Evolutionary conservation across 2,888 invertebrate species (phyloP), one percentile per base, ranked within the genome.

Genomic region (Pelosia muscerda): DNA sequence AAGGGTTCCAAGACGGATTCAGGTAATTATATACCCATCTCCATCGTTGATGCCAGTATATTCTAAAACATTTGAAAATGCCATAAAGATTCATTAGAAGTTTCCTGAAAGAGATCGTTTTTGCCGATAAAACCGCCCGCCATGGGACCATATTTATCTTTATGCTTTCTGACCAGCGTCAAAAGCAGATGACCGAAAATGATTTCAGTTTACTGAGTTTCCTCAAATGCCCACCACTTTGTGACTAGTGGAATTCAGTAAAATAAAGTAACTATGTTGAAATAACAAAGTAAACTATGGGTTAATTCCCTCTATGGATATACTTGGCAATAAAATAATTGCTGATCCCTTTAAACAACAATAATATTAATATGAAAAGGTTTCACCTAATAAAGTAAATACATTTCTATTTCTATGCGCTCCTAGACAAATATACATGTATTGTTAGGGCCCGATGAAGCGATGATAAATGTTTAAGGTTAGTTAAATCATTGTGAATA

Each of bases 401-500:
- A 38, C 15, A 38, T 38, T 15, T 38, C 38, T 38, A 15, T 15
- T 38, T 38, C 38, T 58, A 22, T 31, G 13, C 10, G n/a, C n/a
- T n/a, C 3, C 15, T 23, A 59, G 8, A 34, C 23, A 3, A 23
- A 34, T 23, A 34, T 25, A 13, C 23, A 61, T 42, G 34, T 61
- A 23, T n/a, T 25, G 25, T n/a, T 19, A 61, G 25, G 23, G 38
- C 42, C 60, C 26, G 42, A 61, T 61, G 42, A 49, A 58, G 38
- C 34, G 22, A 25, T 34, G 25, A 28, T 68, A n/a, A 42, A 64
- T 63, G 28, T 42, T 56, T 55, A 54, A 55, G n/a, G 56, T 65
- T 31, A 68, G 28, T 63, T 74, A 65, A 81, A 77, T 73, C 67
- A 73, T 64, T 68, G 55, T 63, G 49, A 67, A 68, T 71, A 72